Evolutionary conservation across 2,888 invertebrate species (phyloP).

Genomic region (Polyommatus iphigenia): DNA sequence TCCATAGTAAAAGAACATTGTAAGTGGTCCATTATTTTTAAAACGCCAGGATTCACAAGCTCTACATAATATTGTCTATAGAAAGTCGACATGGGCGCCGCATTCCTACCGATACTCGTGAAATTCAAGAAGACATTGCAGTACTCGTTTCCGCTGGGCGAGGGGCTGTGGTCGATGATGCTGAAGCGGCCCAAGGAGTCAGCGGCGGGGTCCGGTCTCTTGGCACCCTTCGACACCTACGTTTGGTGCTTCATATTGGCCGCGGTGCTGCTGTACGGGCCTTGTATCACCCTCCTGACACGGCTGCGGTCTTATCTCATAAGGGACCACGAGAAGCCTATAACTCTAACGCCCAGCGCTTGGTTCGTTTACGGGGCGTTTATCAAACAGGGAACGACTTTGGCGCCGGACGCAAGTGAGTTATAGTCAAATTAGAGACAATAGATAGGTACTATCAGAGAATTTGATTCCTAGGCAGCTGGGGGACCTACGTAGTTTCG

Average conservation of each 20-base stretch:
- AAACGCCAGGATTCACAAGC: too few relatives aligned
- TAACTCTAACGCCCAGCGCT: conserved; percentile 85
- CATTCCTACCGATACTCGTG: conserved; percentile 85
- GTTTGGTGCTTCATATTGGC: conserved; percentile 88
- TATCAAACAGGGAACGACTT: conserved; percentile 91
- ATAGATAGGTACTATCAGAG: too few relatives aligned
- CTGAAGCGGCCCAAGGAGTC: conserved; percentile 90
- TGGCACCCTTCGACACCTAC: conserved; percentile 88
- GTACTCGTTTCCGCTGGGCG: conserved; percentile 84
- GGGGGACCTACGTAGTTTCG: too few relatives aligned
- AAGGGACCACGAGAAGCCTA: conserved; percentile 79
- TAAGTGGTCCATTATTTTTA: too few relatives aligned
- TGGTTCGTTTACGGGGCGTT: conserved; percentile 95
- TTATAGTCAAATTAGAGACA: conserved; percentile 35
- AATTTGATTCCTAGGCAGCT: too few relatives aligned
- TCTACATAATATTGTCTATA: too few relatives aligned
- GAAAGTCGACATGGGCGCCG: conserved; percentile 89
- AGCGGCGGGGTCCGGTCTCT: conserved; percentile 89
- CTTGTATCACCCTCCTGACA: conserved; percentile 87
- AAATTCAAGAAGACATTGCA: conserved; percentile 76
- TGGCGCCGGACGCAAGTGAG: conserved; percentile 90
- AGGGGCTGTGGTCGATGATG: conserved; percentile 89
- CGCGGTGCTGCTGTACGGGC: conserved; percentile 87
- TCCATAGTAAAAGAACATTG: too few relatives aligned
- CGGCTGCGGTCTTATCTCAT: conserved; percentile 82